Evolutionary conservation across 1,140 invertebrate genomes (phyloP), one percentile per base, ranked within the genome.

Genomic region (Stegodyphus dumicola): DNA sequence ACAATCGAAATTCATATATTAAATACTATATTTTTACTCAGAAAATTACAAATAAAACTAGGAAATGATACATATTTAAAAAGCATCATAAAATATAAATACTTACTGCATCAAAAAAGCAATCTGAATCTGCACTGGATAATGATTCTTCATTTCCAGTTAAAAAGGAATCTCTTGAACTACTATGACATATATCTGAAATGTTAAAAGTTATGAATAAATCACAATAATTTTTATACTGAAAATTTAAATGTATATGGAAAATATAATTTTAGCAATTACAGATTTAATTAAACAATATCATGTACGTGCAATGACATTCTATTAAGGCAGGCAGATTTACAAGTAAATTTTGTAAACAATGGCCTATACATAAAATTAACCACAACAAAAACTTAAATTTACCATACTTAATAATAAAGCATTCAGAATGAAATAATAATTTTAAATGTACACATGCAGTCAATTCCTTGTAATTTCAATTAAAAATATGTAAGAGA

Each of bases 81-180:
- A 33, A 33, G 33, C 33, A 33, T 3, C 33, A 33, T 33, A 33
- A 33, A 33, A 33, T 33, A 33, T 33, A 33, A 33, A 5, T 69
- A 86, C 79, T 81, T 73, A 88, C 88, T 13, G 67, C 76, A 56
- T 88, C 87, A 85, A 84, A 64, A 18, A 77, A 53, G 69, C 84
- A 80, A 76, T 91, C 91, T 56, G 90, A 89, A 81, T 92, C 91
- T 76, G 90, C 89, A 84, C 91, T 91, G 65, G 89, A 90, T 11
- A 90, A 87, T 4, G 91, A 91, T 80, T 92, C 91, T 81, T 92
- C 91, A 81, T 90, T 90, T 67, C 88, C 86, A 33, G 88, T 87
- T 48, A 89, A 81, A 60, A 90, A 86, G 49, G 89, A 90, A 75
- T 91, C 91, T 79, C 90, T 90, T 18, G 90, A 91, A 69, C 88